Base-by-base conservation (phyloP, 2,888 invertebrate species). In the Folsomia candida region DNA sequence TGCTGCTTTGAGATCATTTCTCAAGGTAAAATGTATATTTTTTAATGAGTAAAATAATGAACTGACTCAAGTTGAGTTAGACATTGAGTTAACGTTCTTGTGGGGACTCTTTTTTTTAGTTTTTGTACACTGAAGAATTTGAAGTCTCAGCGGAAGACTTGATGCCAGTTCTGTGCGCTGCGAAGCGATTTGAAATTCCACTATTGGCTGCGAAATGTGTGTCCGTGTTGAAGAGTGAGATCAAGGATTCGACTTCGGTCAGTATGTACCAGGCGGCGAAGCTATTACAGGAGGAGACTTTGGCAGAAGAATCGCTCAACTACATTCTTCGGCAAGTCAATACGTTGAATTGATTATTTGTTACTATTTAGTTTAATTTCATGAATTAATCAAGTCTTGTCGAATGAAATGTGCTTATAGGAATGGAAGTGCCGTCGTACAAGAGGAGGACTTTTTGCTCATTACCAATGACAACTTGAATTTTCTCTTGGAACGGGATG, bases 241-340 rank as follows among this genome's bases (percentile, higher is more conserved):
- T 76, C 57, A 76, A 76, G 63, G 74, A 73, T 47, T 73, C 73
- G 22, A 76, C 76, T 58, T 74, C 76, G 1, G 76, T 76, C 9
- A 73, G 73, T 58, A 76, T 76, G 76, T 76, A 76, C 51, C 76
- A 76, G 58, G 76, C 76, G 1, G 76, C 74, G 11, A 76, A 76
- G 63, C 47, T 76, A 25, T 54, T 76, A 0, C 71, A 73, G n/a
- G 76, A 76, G 61, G 74, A 74, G 27, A 72, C 71, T 6, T 60
- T 76, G 51, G 74, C 76, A 2, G 76, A 76, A 67, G 76, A 76
- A 51, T 76, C 76, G 47, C 62, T 76, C 2, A 73, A 73, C 25
- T 76, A 73, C 68, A 76, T 76, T 59, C 58, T 76, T 9, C 72
- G 73, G 76, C 74, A 70, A 51, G 64, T 9, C n/a, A 58, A 67